phyloP scores from a whole-genome alignment of 2,797 vertebrate genomes.

The Podarcis siculus region DNA sequence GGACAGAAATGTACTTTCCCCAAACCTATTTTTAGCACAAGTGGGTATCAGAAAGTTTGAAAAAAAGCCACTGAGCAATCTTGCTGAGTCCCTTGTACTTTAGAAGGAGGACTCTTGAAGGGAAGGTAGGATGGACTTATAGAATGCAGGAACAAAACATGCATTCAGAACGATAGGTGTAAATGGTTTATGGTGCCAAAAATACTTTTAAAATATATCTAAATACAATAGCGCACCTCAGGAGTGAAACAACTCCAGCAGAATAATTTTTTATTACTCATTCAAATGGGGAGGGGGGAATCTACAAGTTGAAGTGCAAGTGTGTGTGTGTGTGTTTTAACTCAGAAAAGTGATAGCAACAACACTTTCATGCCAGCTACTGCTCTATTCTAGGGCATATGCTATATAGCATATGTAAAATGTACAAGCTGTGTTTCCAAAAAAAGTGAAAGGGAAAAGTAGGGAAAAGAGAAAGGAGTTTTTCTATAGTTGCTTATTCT shows the following conservation, averaged over 20 bases:
- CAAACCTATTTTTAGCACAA: not conserved
- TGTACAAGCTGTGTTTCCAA: not conserved
- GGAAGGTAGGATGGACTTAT: not conserved
- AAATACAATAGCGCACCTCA: not conserved
- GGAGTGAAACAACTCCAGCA: not conserved
- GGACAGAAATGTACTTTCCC: not conserved
- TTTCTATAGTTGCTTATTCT: not conserved
- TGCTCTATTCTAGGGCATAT: not conserved
- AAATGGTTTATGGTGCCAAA: not conserved
- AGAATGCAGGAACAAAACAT: not conserved
- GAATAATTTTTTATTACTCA: not conserved
- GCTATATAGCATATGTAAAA: conserved; percentile 10
- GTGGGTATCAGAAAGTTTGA: not conserved
- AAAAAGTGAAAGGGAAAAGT: conserved; percentile 28
- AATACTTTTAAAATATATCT: not conserved
- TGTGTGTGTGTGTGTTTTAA: not conserved
- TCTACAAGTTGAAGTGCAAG: not conserved
- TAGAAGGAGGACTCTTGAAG: not conserved
- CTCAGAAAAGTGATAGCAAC: not conserved
- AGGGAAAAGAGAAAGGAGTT: not conserved
- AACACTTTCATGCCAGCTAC: not conserved
- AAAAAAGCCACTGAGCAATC: not conserved
- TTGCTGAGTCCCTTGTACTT: not conserved
- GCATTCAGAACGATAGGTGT: not conserved
- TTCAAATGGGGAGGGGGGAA: not conserved